Evolutionary conservation across 2,888 invertebrate genomes (phyloP).

Genomic region (Strigamia maritima): DNA sequence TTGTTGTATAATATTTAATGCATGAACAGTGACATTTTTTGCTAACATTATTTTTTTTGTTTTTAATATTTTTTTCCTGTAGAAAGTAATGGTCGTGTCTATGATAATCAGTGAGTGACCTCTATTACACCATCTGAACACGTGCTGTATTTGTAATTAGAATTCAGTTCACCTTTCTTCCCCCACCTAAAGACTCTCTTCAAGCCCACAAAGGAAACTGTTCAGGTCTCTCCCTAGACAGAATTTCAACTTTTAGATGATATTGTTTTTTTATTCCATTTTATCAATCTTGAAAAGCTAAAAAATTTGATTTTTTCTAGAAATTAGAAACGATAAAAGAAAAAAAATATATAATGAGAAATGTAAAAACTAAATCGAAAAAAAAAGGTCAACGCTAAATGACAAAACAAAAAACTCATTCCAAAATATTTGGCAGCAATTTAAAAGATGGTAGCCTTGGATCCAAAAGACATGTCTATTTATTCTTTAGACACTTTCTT

Average conservation of each 20-base stretch:
- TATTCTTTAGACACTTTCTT: conserved; percentile 30
- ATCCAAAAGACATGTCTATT: conserved; percentile 26
- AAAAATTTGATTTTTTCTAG: neutral
- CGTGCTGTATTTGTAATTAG: neutral
- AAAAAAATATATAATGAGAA: neutral
- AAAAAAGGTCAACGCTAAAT: neutral
- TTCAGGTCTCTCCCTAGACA: neutral
- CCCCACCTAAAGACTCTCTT: neutral
- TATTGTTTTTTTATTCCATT: neutral
- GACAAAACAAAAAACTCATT: conserved; percentile 2
- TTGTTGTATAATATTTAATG: neutral
- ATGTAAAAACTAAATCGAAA: neutral
- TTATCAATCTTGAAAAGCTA: neutral
- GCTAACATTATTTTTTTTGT: neutral
- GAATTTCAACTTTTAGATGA: conserved; percentile 13
- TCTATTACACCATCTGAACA: conserved; percentile 20
- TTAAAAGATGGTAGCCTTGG: conserved; percentile 28
- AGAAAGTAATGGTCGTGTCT: neutral
- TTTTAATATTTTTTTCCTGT: neutral
- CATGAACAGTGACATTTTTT: neutral
- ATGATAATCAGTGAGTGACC: conserved; percentile 27
- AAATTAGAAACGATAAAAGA: neutral
- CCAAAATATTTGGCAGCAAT: conserved; percentile 17
- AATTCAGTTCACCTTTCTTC: neutral
- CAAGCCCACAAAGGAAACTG: conserved; percentile 1